These are phyloP conservation scores for Archivesica marissinica DNA, from an alignment of 1,140 invertebrate genomes.

Conservation along the genomic window DNA sequence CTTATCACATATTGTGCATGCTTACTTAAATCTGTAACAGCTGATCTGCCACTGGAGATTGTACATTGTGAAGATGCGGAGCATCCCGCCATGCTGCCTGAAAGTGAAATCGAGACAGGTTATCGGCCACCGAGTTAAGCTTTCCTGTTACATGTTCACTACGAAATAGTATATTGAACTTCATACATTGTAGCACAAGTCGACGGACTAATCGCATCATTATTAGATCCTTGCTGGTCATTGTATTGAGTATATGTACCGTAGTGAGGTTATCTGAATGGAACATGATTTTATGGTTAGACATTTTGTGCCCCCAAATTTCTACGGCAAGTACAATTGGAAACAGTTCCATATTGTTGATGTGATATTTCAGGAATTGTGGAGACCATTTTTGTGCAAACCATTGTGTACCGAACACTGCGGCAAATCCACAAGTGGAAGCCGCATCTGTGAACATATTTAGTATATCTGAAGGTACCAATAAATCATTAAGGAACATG, in stretches of 20 bases:
- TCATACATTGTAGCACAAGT: slow-evolving; percentile 49
- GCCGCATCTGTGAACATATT: slow-evolving; percentile 50
- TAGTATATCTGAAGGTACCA: slow-evolving; percentile 10
- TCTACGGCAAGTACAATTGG: slow-evolving; percentile 62
- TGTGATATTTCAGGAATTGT: neutral
- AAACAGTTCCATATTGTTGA: slow-evolving; percentile 57
- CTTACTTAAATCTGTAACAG: neutral
- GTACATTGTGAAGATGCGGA: too few relatives aligned
- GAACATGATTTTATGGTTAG: slow-evolving; percentile 64
- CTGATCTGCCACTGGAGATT: too few relatives aligned
- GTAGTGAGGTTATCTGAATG: slow-evolving; percentile 67
- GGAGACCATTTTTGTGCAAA: slow-evolving; percentile 31
- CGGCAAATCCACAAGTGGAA: slow-evolving; percentile 5
- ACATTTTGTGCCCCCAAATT: slow-evolving; percentile 49
- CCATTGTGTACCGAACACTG: slow-evolving; percentile 44
- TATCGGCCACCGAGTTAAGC: slow-evolving; percentile 55
- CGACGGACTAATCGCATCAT: too few relatives aligned
- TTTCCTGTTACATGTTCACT: slow-evolving; percentile 60
- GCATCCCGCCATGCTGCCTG: too few relatives aligned
- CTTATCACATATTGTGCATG: neutral
- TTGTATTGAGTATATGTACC: slow-evolving; percentile 65
- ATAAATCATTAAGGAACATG: slow-evolving; percentile 16
- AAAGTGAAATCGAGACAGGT: slow-evolving; percentile 64
- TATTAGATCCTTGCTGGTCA: slow-evolving; percentile 55
- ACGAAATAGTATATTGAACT: slow-evolving; percentile 56